phyloP scores from a whole-genome alignment of 2,113 vertebrate species.

The Agelaius phoeniceus region DNA sequence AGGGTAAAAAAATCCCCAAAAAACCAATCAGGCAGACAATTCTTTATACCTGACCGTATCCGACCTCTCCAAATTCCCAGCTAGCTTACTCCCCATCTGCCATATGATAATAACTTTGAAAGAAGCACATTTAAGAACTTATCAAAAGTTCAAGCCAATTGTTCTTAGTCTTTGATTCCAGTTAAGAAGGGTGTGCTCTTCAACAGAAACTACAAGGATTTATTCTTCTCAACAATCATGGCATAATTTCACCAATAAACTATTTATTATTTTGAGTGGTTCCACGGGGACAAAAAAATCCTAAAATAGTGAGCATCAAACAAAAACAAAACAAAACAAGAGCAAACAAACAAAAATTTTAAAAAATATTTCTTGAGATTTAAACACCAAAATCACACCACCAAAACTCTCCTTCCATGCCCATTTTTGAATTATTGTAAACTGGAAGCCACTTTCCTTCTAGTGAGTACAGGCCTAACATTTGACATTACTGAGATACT shows the following conservation, averaged over 20 bases:
- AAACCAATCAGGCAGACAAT: background rate
- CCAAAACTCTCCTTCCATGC: background rate
- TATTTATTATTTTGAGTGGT: background rate
- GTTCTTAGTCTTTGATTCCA: background rate
- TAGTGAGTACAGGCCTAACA: background rate
- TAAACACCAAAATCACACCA: background rate
- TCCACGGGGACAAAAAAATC: background rate
- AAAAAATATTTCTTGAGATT: background rate
- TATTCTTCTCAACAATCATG: background rate
- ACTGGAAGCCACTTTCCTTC: background rate
- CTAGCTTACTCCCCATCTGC: slow-evolving; percentile 24
- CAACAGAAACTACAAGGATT: background rate
- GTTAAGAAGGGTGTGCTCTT: background rate
- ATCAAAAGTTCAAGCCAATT: background rate
- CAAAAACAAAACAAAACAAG: background rate
- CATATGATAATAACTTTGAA: background rate
- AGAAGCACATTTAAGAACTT: background rate
- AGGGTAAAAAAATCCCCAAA: background rate
- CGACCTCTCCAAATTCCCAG: background rate
- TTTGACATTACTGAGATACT: background rate
- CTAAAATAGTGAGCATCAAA: background rate
- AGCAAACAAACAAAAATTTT: background rate
- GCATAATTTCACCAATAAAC: background rate
- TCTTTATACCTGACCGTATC: background rate
- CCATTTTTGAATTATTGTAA: background rate